Evolutionary conservation across 1,140 invertebrate genomes (phyloP), one percentile per base, ranked within the genome.

Genomic region (Drosophila repletoides): DNA sequence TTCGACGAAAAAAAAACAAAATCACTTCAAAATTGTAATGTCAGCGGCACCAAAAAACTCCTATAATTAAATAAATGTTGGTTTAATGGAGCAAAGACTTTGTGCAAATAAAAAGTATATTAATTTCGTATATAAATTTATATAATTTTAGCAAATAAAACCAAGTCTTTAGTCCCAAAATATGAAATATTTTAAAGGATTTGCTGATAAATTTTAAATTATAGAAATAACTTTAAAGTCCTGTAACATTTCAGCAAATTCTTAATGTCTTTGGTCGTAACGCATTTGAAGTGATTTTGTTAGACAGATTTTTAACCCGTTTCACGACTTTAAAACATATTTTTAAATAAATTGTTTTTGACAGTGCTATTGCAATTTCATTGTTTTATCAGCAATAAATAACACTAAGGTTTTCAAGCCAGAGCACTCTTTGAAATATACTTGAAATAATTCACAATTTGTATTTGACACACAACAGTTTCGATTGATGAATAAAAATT

Each of bases 1-100:
- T n/a, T n/a, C n/a, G n/a, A 49, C 48, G 41, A 38, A 29, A 55
- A 43, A 43, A 51, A 49, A 76, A 68, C 51, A 38, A 83, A 83
- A 74, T 84, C 79, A 84, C 79, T 77, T 84, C 52, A 84, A 67
- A 75, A 29, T 67, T 31, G 7, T 24, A 29, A 55, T 38, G 34
- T 26, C 19, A 22, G 10, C 45, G 12, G 33, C 19, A 21, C 2
- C 19, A n/a, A 65, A 29, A 26, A 1, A n/a, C n/a, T n/a, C n/a
- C n/a, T n/a, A 40, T 60, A 28, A 48, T 65, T 34, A 61, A 51
- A 17, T 26, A 41, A 60, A 41, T 38, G 21, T 64, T 41, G 34
- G 45, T 7, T 24, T n/a, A 43, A 72, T 40, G 5, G 17, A 29
- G 24, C 14, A 14, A 40, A 53, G 31, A 66, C 36, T 45, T 31